phyloP scores from a whole-genome alignment of 2,113 vertebrate genomes.

The Urocynchramus pylzowi region DNA sequence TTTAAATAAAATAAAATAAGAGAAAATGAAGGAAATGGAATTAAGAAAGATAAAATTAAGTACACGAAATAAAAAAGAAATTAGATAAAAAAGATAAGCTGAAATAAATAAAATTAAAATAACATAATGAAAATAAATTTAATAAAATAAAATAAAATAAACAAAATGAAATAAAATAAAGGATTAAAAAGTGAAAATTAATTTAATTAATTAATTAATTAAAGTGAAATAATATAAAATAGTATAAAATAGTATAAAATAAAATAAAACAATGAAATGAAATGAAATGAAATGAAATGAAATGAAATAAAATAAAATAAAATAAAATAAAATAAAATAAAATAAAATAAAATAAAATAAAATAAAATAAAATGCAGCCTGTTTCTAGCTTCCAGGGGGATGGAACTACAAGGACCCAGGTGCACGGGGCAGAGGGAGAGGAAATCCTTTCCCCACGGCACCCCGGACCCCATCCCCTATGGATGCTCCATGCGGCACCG shows the following conservation, averaged over 20 bases:
- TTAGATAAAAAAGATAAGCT: background rate
- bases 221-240: background rate
- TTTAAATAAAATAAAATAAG: background rate
- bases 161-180: background rate
- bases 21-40: background rate
- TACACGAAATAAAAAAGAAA: accelerated
- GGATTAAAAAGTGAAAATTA: background rate
- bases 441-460: accelerated
- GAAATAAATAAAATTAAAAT: background rate
- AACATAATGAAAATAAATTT: background rate
- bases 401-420: background rate
- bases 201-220: too few relatives aligned
- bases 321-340: background rate
- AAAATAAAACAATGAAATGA: too few relatives aligned
- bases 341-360: background rate
- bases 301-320: too few relatives aligned
- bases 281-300: too few relatives aligned
- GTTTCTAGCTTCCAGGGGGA: background rate
- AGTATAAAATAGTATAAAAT: background rate
- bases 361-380: background rate
- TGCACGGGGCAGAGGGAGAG: background rate
- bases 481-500: accelerated
- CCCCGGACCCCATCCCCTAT: accelerated
- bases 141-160: background rate
- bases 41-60: background rate